Conservation (phyloP, 2,888 invertebrate species). For the Coenonympha glycerion region DNA sequence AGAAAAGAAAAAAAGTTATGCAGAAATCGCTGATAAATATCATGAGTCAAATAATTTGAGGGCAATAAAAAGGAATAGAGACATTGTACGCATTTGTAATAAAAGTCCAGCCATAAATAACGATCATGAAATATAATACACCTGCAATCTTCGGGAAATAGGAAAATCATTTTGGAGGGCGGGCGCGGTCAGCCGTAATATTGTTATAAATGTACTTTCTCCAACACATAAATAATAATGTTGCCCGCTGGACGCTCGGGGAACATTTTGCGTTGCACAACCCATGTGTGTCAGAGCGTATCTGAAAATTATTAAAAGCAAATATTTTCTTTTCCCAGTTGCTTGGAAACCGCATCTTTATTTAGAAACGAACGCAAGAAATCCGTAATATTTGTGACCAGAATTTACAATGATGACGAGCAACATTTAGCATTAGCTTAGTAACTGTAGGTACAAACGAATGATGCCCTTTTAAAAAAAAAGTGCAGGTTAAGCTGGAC, state of each 20-base stretch:
- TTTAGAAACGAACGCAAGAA: too few species aligned
- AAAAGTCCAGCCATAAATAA: conserved; percentile 76
- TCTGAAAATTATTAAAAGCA: conserved; percentile 1
- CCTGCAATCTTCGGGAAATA: conserved; percentile 76
- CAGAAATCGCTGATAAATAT: conserved; percentile 3
- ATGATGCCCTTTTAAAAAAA: too few species aligned
- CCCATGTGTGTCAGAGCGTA: conserved; percentile 26
- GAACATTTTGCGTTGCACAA: conserved; percentile 29
- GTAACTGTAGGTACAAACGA: too few species aligned
- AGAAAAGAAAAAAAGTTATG: too few species aligned
- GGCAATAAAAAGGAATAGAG: conserved; percentile 74
- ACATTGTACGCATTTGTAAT: conserved; percentile 76
- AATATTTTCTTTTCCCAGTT: not conserved
- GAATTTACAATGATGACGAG: too few species aligned
- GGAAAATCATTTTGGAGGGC: conserved; percentile 75
- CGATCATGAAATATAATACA: conserved; percentile 76
- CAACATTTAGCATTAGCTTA: too few species aligned
- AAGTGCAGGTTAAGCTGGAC: too few species aligned
- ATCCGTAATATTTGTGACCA: too few species aligned
- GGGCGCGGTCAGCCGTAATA: conserved; percentile 74
- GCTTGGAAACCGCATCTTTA: too few species aligned
- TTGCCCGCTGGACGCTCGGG: conserved; percentile 44
- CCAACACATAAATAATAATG: conserved; percentile 73
- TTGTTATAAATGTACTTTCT: conserved; percentile 76
- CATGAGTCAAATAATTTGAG: conserved; percentile 64